Evolutionary conservation across 1,140 invertebrate genomes (phyloP), one percentile per base, ranked within the genome.

Genomic region (Drosophila pectinifera): DNA sequence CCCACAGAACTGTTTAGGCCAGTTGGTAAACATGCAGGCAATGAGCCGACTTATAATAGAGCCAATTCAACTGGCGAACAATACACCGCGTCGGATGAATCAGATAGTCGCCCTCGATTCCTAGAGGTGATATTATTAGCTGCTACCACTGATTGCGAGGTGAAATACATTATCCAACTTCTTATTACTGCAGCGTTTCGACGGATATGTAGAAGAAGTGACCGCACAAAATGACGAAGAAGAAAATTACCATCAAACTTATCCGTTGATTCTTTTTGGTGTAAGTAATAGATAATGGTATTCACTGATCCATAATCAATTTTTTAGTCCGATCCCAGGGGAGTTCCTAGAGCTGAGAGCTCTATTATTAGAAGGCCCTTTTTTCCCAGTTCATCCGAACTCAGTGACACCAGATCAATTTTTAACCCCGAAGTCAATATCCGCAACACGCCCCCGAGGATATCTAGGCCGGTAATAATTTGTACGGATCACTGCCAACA

Each of bases 1-100:
- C 64, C 82, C 14, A 75, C 79, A 24, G 55, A 64, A 39, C 46
- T 78, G 39, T 86, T 86, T 3, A 82, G 75, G 49, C 83, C 82
- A 0, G 45, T 86, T 26, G 49, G 38, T 0, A 5, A 5, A 0
- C 16, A 22, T 1, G 26, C 53, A 0, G 34, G 5, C 18, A 24
- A 42, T 2, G 26, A 36, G 0, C 7, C 11, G 2, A 13, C 4
- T 28, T 41, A 18, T 14, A 20, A 58, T 22, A 16, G 59, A 59
- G 34, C 24, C 2, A 41, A 26, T 10, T 41, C 16, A 24, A 63
- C 18, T 10, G 43, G 14, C 4, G 26, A 31, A 3, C 57, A 26
- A 24, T 5, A 4, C 7, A n/a, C 51, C 0, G 6, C 5, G 4
- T 14, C 10, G 1, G 8, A 16, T 14, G 38, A 38, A 4, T 8